These are phyloP conservation scores for Aromia moschata DNA, from an alignment of 2,888 invertebrate genomes.

Conservation along the genomic window DNA sequence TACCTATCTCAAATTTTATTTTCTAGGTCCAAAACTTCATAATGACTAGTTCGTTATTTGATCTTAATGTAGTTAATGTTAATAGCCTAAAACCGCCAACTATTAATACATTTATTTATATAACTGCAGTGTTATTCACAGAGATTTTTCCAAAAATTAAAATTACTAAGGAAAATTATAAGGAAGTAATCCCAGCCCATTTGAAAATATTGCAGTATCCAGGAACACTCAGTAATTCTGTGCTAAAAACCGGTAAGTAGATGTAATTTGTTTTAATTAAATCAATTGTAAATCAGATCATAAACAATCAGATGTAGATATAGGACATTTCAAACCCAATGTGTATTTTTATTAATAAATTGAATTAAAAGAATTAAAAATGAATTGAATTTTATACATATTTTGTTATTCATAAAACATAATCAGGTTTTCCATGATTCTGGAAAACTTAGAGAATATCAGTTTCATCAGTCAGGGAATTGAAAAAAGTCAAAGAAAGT, in stretches of 20 bases:
- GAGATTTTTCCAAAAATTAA: constrained; percentile 13
- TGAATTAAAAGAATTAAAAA: no score
- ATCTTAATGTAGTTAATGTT: constrained; percentile 10
- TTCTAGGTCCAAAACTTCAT: constrained; percentile 33
- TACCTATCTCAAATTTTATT: no score
- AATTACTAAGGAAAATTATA: constrained; percentile 16
- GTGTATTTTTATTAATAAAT: no score
- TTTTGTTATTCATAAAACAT: no score
- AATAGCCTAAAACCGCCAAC: constrained; percentile 23
- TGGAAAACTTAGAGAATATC: no score
- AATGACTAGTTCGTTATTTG: constrained; percentile 16
- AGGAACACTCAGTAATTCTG: constrained; percentile 12
- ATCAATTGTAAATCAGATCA: not conserved
- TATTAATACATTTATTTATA: constrained; percentile 17
- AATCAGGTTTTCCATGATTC: no score
- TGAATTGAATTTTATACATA: no score
- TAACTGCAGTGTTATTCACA: constrained; percentile 5
- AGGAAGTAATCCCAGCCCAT: constrained; percentile 8
- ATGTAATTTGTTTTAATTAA: not conserved
- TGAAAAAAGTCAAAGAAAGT: no score
- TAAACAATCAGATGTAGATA: not conserved
- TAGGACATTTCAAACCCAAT: no score
- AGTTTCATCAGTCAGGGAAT: no score
- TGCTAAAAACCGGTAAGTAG: constrained; percentile 23
- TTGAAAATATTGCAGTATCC: constrained; percentile 14